Evolutionary conservation across 2,888 invertebrate genomes (phyloP).

Genomic region (Meteorus cinctellus): DNA sequence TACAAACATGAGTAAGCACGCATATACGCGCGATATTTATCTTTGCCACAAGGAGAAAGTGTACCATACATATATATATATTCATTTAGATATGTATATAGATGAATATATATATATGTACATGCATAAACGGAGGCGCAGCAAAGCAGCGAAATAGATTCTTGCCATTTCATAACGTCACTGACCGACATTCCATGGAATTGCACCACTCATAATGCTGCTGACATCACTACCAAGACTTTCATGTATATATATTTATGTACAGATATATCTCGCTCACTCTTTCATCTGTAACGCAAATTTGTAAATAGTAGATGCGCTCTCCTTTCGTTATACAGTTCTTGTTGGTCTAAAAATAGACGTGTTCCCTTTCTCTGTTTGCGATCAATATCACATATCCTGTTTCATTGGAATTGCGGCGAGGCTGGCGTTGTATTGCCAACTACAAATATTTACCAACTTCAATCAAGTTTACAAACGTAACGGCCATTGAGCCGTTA

Average conservation of each 20-base stretch:
- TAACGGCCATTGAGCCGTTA: conserved; percentile 18
- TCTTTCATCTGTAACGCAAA: conserved; percentile 19
- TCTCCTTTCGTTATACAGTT: conserved; percentile 28
- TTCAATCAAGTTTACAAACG: conserved; percentile 23
- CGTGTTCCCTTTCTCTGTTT: conserved; percentile 12
- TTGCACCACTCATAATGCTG: conserved; percentile 38
- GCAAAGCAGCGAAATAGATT: conserved; percentile 61
- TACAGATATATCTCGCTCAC: background rate
- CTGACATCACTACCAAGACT: conserved; percentile 28
- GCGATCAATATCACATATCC: conserved; percentile 33
- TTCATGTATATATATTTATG: background rate
- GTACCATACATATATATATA: conserved; percentile 15
- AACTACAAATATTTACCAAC: conserved; percentile 20
- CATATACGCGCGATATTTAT: conserved; percentile 31
- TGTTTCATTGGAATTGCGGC: conserved; percentile 28
- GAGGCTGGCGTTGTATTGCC: conserved; percentile 14
- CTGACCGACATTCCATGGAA: conserved; percentile 67
- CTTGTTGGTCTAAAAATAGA: conserved; percentile 31
- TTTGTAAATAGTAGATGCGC: conserved; percentile 34
- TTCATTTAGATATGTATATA: background rate
- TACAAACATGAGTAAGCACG: conserved; percentile 1
- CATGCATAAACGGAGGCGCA: conserved; percentile 18
- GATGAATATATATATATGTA: background rate
- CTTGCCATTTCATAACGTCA: conserved; percentile 70
- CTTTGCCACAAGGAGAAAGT: conserved; percentile 32